Evolutionary conservation across 2,113 vertebrate species (phyloP).

Genomic region (Alexandromys fortis): DNA sequence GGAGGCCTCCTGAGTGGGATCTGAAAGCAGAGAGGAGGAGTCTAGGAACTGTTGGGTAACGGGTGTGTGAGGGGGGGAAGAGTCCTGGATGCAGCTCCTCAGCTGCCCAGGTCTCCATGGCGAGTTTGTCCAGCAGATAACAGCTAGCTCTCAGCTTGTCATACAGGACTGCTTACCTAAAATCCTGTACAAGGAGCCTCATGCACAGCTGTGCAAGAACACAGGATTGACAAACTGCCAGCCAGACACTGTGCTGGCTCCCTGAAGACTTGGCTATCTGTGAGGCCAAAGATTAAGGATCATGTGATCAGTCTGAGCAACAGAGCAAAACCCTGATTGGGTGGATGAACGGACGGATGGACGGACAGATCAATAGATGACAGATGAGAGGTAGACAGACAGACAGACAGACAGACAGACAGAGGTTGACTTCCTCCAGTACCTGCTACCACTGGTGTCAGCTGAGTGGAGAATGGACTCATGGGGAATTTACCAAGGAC

Average conservation of each 20-base stretch:
- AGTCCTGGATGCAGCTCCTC: rapidly evolving
- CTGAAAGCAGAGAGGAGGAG: slow-evolving; percentile 82
- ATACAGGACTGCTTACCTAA: not conserved
- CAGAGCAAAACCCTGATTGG: not conserved
- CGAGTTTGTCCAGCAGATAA: not conserved
- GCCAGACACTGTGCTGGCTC: not conserved
- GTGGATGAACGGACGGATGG: too few relatives aligned
- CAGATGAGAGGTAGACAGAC: too few relatives aligned
- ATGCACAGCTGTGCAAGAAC: not conserved
- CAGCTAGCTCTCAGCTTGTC: not conserved
- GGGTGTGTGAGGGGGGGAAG: not conserved
- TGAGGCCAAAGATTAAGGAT: not conserved
- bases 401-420: too few relatives aligned
- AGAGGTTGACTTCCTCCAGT: not conserved
- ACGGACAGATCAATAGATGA: too few relatives aligned
- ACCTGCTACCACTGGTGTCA: not conserved
- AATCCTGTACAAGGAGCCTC: not conserved
- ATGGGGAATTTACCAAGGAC: not conserved
- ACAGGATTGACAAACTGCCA: not conserved
- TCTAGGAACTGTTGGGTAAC: not conserved
- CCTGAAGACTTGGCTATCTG: not conserved
- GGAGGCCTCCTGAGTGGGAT: slow-evolving; percentile 83
- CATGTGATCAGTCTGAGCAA: not conserved
- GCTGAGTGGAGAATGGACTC: not conserved
- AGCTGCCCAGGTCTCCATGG: not conserved